Evolutionary conservation across 2,797 vertebrate genomes (phyloP), one percentile per base, ranked within the genome.

Genomic region (Poeciliopsis turneri): DNA sequence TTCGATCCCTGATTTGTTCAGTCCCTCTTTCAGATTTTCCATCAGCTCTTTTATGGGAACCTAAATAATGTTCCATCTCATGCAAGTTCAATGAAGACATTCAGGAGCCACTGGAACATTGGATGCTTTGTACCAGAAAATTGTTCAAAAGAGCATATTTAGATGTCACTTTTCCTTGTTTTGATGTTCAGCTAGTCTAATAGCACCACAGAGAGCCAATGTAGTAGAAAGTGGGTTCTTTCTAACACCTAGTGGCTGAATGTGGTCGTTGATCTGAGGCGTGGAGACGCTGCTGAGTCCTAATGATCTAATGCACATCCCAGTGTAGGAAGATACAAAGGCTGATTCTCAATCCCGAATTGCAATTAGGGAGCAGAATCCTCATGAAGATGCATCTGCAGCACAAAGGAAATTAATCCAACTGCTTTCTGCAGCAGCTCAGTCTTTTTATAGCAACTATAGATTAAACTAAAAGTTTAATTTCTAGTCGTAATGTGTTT

Each of bases 141-240:
- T 66, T 78, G 57, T 53, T 76, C 77, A 79, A 74, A 88, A 83
- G 87, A 90, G 85, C 76, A 90, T 88, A 92, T 92, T 90, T 89
- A 87, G 88, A 86, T 90, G 85, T 86, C 43, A 84, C 87, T 88
- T 81, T 80, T 81, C 86, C 78, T 87, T 81, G 80, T 90, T 91
- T 86, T 82, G 80, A 89, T 81, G 83, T 90, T 84, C 76, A 25
- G 79, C 70, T 73, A 55, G 80, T 92, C 74, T 86, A 85, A 87
- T 82, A 76, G 76, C 78, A 77, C 72, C 73, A 53, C 68, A 78
- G 78, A 84, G 75, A 84, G 45, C 74, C 72, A 79, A 80, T 79
- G 88, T 66, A 78, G 78, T 69, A 81, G 79, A 80, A 77, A 84
- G 82, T n/a, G 2, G 72, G 83, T 83, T 74, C 85, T 88, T 83